phyloP scores from a whole-genome alignment of 2,797 vertebrate genomes.

The Luscinia megarhynchos region DNA sequence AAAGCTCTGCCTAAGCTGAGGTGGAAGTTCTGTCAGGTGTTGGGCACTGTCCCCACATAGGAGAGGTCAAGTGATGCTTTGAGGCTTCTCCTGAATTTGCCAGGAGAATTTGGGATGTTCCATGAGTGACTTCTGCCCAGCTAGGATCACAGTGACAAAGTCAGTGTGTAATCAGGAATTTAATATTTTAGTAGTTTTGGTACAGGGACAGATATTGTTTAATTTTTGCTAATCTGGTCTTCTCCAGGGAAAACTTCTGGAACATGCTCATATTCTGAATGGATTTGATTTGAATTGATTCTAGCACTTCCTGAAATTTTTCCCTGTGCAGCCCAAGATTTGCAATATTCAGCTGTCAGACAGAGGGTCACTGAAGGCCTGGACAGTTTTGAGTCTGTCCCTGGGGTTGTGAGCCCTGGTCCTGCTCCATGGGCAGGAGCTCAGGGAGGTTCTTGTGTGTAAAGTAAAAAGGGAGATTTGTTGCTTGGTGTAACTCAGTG shows the following conservation, averaged over 20 bases:
- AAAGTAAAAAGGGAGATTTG: rapidly evolving
- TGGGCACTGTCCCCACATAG: rapidly evolving
- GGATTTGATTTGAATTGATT: not conserved
- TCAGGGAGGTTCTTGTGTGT: not conserved
- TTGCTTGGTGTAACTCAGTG: not conserved
- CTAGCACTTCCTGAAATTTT: not conserved
- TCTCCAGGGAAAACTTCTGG: not conserved
- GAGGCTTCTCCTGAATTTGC: not conserved
- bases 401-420: not conserved
- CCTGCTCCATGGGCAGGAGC: not conserved
- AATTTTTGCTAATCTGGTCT: not conserved
- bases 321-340: not conserved
- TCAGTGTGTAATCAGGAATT: not conserved
- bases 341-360: not conserved
- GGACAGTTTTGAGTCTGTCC: not conserved
- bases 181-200: not conserved
- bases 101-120: not conserved
- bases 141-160: not conserved
- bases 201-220: rapidly evolving
- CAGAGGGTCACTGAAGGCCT: not conserved
- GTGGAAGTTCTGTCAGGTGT: not conserved
- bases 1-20: not conserved
- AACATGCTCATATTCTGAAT: not conserved
- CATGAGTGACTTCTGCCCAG: not conserved
- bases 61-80: not conserved